These are phyloP conservation scores for Petrocephalus microphthalmus DNA, from an alignment of 2,113 vertebrate species.

Conservation along the genomic window DNA sequence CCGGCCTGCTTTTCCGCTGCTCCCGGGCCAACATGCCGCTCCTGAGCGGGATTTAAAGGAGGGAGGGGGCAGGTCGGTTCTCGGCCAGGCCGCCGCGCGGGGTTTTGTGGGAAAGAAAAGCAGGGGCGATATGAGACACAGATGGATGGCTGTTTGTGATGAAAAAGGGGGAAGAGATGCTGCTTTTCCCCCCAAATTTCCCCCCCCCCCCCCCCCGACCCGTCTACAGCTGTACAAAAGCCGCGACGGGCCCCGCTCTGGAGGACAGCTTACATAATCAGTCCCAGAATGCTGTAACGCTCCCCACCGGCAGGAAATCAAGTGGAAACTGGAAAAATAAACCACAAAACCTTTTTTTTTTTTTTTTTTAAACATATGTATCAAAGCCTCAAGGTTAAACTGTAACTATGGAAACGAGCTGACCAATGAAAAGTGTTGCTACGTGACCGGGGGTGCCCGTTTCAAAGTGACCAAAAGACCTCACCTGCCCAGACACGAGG, in stretches of 20 bases:
- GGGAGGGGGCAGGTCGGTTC: background rate
- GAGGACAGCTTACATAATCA: constrained; percentile 1
- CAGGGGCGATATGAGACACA: background rate
- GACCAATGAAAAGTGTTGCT: constrained; percentile 29
- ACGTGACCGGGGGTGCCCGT: background rate
- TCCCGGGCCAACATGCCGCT: background rate
- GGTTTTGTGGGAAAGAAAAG: background rate
- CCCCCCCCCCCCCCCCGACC: background rate
- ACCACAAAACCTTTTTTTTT: constrained; percentile 15
- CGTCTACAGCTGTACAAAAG: background rate
- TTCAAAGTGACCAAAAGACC: constrained; percentile 16
- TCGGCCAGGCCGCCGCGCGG: background rate
- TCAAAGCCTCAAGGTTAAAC: constrained; percentile 26
- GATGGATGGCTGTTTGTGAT: background rate
- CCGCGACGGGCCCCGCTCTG: background rate
- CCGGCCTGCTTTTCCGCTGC: background rate
- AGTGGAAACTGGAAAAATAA: constrained; percentile 27
- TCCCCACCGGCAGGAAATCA: constrained; percentile 14
- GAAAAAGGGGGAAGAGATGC: background rate
- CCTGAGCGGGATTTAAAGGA: background rate
- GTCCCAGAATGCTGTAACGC: background rate
- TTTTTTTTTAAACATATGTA: background rate
- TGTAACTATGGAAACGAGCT: constrained; percentile 22
- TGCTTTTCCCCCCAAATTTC: background rate
- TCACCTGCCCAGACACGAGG: constrained; percentile 2